Percentiles rank a stretch among this genome's conserved stretches.
Evolutionary conservation across 1,140 invertebrate genomes (phyloP).

Genomic region (Pogonomyrmex barbatus): DNA sequence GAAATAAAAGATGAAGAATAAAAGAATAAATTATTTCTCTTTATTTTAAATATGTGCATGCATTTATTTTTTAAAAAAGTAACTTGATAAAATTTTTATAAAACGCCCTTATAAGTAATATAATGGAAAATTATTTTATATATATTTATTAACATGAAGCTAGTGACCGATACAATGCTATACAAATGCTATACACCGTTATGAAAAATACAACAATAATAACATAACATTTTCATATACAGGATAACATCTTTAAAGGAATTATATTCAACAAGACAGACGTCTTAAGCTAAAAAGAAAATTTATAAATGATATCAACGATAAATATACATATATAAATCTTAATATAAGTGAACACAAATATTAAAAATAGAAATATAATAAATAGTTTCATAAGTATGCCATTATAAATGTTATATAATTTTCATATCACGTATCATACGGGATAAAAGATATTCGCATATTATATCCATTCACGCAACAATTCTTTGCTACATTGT

Average conservation of each 20-base stretch:
- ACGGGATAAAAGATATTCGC: conserved; percentile 5
- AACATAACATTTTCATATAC: conserved; percentile 45
- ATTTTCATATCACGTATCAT: conserved; percentile 22
- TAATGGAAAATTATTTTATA: conserved; percentile 51
- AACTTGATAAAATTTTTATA: not conserved
- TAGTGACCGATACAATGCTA: conserved; percentile 32
- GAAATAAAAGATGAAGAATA: not conserved
- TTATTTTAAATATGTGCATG: not conserved
- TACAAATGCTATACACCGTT: conserved; percentile 57
- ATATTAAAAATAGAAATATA: conserved; percentile 36
- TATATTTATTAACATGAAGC: conserved; percentile 77
- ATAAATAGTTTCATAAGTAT: conserved; percentile 50
- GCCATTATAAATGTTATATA: not conserved
- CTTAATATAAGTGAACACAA: conserved; percentile 6
- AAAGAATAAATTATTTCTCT: not conserved
- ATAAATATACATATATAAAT: conserved; percentile 56
- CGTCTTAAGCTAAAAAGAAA: conserved; percentile 37
- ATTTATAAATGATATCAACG: conserved; percentile 47
- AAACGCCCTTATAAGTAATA: not conserved
- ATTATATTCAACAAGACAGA: conserved; percentile 59
- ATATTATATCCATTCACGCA: conserved; percentile 16
- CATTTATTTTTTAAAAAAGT: not conserved
- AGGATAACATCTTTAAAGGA: conserved; percentile 34
- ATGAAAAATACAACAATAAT: conserved; percentile 63
- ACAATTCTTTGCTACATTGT: not conserved